These are phyloP conservation scores for Monochamus saltuarius DNA, from an alignment of 1,140 invertebrate species.

Conservation along the genomic window DNA sequence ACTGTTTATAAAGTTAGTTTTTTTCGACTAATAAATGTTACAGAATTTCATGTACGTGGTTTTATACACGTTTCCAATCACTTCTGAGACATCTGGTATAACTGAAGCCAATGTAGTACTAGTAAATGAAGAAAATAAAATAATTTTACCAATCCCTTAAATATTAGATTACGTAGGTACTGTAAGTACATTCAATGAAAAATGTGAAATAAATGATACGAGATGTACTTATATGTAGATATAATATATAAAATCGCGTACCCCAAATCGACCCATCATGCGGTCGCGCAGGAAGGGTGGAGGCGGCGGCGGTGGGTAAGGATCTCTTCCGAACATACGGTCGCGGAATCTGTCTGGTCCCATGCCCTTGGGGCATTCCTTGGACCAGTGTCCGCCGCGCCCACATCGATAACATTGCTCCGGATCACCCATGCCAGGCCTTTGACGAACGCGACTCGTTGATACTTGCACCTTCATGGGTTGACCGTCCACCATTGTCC, in stretches of 20 bases:
- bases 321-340: slow-evolving; percentile 79
- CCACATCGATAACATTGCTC: slow-evolving; percentile 94
- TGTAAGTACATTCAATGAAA: not conserved
- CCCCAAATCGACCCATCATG: slow-evolving; percentile 83
- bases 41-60: no score
- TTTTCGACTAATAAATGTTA: no score
- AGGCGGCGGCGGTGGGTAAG: slow-evolving; percentile 80
- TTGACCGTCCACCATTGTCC: slow-evolving; percentile 79
- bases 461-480: slow-evolving; percentile 89
- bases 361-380: slow-evolving; percentile 82
- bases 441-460: slow-evolving; percentile 85
- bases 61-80: no score
- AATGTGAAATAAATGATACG: slow-evolving; percentile 1
- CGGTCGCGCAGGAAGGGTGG: slow-evolving; percentile 82
- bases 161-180: no score
- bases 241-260: slow-evolving; percentile 50
- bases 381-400: slow-evolving; percentile 91
- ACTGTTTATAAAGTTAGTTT: no score
- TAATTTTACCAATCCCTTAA: no score
- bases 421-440: slow-evolving; percentile 92
- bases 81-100: no score
- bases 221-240: slow-evolving; percentile 12
- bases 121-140: no score
- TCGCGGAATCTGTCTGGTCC: slow-evolving; percentile 79
- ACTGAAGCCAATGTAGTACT: no score